phyloP scores from a whole-genome alignment of 2,113 vertebrate species.

The Passer domesticus region DNA sequence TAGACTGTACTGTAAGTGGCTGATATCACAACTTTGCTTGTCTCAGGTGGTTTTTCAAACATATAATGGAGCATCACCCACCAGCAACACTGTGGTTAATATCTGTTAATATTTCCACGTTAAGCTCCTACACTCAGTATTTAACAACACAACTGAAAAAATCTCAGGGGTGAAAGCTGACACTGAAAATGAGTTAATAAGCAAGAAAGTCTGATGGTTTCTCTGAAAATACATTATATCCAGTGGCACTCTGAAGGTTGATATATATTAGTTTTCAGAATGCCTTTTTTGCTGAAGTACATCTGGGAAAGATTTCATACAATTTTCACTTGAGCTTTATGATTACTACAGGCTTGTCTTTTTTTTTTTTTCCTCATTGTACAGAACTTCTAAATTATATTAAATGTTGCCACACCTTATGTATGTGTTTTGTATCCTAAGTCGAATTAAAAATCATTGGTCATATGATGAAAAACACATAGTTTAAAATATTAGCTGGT shows the following conservation, averaged over 20 bases:
- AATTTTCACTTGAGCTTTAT: background rate
- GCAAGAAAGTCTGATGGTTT: background rate
- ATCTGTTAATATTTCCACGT: background rate
- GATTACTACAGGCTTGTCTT: fast-evolving
- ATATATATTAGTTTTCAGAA: background rate
- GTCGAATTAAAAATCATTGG: background rate
- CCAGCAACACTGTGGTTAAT: background rate
- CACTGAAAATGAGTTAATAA: background rate
- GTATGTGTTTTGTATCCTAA: background rate
- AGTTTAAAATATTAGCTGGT: background rate
- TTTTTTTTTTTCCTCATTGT: background rate
- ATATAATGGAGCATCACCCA: background rate
- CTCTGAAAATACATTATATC: background rate
- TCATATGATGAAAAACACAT: background rate
- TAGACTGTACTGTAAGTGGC: background rate
- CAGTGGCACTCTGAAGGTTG: background rate
- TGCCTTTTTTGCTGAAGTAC: background rate
- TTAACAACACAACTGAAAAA: background rate
- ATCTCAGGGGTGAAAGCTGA: background rate
- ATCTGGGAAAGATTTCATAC: background rate
- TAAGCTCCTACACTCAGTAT: background rate
- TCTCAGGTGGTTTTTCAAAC: background rate
- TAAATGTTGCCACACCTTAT: background rate
- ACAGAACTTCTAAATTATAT: background rate
- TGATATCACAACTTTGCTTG: background rate